A percentile compares a stretch with the other conserved stretches of the same genome.
Evolutionary conservation across 1,140 invertebrate genomes (phyloP).

Genomic region (Drosophila serrata): DNA sequence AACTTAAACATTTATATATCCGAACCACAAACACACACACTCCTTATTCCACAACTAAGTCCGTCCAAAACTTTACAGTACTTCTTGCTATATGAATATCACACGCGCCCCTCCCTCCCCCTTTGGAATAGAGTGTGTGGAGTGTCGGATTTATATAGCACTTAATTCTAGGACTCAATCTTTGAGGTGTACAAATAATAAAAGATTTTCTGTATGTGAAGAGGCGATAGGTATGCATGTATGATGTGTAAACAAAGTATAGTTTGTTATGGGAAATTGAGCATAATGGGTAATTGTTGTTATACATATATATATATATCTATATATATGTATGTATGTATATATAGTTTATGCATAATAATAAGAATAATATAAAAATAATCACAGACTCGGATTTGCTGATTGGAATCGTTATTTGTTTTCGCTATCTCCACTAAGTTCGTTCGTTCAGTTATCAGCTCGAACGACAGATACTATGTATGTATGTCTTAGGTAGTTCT

Average conservation of each 20-base stretch:
- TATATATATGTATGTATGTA: slow-evolving; percentile 2
- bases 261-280: slow-evolving; percentile 25
- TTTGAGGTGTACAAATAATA: slow-evolving; percentile 35
- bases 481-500: slow-evolving; percentile 25
- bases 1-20: slow-evolving; percentile 14
- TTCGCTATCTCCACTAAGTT: slow-evolving; percentile 28
- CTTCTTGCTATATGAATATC: slow-evolving; percentile 1
- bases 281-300: slow-evolving; percentile 23
- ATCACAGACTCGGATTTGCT: slow-evolving; percentile 73
- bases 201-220: not conserved
- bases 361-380: slow-evolving; percentile 71
- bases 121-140: not conserved
- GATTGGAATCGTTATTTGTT: slow-evolving; percentile 42
- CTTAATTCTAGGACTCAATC: slow-evolving; percentile 32
- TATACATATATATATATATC: slow-evolving; percentile 7
- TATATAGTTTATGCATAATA: slow-evolving; percentile 53
- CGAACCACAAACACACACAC: not conserved
- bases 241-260: slow-evolving; percentile 44
- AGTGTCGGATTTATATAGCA: slow-evolving; percentile 1
- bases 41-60: slow-evolving; percentile 1
- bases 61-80: not conserved
- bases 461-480: not conserved
- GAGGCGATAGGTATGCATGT: not conserved
- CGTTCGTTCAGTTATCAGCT: slow-evolving; percentile 10
- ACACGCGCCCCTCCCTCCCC: slow-evolving; percentile 16